Percentiles rank a stretch among this genome's conserved stretches.
Conservation (phyloP, 2,113 vertebrate genomes). For the Taurulus bubalis region DNA sequence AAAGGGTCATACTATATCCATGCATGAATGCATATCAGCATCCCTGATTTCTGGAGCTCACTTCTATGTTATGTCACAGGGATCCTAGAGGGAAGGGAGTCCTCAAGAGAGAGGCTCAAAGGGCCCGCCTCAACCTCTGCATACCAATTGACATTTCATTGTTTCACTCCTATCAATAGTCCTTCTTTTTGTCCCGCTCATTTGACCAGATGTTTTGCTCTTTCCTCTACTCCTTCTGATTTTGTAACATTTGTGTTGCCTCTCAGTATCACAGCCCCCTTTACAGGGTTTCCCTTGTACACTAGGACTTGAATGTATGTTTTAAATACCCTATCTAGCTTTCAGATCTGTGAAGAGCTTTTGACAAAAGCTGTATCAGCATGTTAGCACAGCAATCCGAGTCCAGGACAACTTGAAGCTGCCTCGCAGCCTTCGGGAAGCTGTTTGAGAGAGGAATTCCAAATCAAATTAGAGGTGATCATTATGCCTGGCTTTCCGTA, state of each 20-base stretch:
- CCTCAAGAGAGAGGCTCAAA: slow-evolving; percentile 40
- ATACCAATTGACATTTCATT: slow-evolving; percentile 45
- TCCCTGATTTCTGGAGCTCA: slow-evolving; percentile 16
- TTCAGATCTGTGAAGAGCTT: slow-evolving; percentile 27
- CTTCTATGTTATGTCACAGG: slow-evolving; percentile 35
- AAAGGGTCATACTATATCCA: slow-evolving; percentile 2
- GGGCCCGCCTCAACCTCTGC: slow-evolving; percentile 15
- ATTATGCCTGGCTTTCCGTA: not conserved
- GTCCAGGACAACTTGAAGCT: not conserved
- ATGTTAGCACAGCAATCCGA: slow-evolving; percentile 6
- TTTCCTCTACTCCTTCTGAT: not conserved
- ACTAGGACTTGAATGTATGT: slow-evolving; percentile 1
- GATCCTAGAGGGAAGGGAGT: slow-evolving; percentile 41
- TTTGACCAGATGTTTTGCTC: not conserved
- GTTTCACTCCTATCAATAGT: not conserved
- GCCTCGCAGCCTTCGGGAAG: not conserved
- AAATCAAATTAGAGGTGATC: not conserved
- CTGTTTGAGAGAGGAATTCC: not conserved
- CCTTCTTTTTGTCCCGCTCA: not conserved
- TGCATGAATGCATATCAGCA: slow-evolving; percentile 15
- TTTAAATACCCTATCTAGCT: slow-evolving; percentile 31
- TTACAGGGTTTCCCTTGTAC: not conserved
- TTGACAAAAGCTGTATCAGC: slow-evolving; percentile 13
- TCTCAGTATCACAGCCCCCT: not conserved
- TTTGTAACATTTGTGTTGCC: not conserved